phyloP scores from a whole-genome alignment of 2,113 vertebrate genomes.

The Solenodon paradoxus region DNA sequence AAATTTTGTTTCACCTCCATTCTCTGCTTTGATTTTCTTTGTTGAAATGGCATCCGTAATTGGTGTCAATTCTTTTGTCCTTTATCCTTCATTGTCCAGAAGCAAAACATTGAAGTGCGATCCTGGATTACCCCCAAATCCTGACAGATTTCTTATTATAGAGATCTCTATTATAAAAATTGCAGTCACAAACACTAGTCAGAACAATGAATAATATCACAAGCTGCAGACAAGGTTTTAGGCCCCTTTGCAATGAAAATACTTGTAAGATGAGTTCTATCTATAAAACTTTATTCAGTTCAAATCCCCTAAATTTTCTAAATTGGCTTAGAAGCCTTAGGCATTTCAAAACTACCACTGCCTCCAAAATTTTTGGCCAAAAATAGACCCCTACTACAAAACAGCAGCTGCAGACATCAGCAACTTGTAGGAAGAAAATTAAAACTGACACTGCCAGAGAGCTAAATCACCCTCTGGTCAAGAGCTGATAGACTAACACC shows the following conservation, averaged over 20 bases:
- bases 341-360: not conserved
- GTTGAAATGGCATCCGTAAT: not conserved
- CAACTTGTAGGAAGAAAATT: slow-evolving; percentile 7
- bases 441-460: slow-evolving; percentile 15
- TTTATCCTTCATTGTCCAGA: not conserved
- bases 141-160: not conserved
- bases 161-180: not conserved
- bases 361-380: slow-evolving; percentile 32
- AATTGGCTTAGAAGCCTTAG: slow-evolving; percentile 39
- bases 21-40: not conserved
- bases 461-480: not conserved
- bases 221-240: not conserved
- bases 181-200: not conserved
- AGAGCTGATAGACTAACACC: not conserved
- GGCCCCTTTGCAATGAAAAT: slow-evolving; percentile 31
- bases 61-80: not conserved
- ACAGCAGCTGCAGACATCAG: not conserved
- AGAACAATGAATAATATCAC: not conserved
- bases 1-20: not conserved
- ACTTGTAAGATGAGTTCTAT: slow-evolving; percentile 36
- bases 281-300: slow-evolving; percentile 40
- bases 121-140: not conserved
- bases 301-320: slow-evolving; percentile 39
- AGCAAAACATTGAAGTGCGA: not conserved
- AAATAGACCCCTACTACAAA: slow-evolving; percentile 23